phyloP scores from a whole-genome alignment of 2,797 vertebrate species.

The Sebastes steindachneri region DNA sequence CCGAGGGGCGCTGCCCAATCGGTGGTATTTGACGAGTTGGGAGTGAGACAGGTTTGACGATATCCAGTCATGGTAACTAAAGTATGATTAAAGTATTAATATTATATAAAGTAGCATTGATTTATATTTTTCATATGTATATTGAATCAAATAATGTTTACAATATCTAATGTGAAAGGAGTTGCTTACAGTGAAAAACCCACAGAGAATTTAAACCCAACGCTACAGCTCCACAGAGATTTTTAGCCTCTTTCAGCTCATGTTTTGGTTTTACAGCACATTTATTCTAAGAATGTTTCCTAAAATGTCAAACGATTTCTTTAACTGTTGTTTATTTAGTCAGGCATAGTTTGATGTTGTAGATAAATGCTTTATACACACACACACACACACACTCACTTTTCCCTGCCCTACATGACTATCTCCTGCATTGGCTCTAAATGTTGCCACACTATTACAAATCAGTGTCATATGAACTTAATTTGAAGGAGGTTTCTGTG shows the following conservation, averaged over 20 bases:
- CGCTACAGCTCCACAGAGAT: not conserved
- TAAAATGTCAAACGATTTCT: not conserved
- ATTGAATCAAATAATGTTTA: not conserved
- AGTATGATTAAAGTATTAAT: not conserved
- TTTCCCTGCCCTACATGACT: not conserved
- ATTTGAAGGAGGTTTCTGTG: not conserved
- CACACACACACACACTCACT: not conserved
- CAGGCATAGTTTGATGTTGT: not conserved
- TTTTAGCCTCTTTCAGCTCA: not conserved
- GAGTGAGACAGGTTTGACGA: no score
- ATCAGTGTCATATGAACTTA: not conserved
- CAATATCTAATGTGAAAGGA: not conserved
- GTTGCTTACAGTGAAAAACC: not conserved
- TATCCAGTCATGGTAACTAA: not conserved
- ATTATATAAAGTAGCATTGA: not conserved
- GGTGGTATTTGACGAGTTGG: no score
- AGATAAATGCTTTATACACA: not conserved
- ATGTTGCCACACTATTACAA: not conserved
- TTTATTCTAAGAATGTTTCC: not conserved
- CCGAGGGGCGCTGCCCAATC: fast-evolving
- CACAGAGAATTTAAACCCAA: no score
- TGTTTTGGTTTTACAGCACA: not conserved
- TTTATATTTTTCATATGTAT: no score
- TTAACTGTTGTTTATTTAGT: not conserved
- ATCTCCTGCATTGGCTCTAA: not conserved